Base-by-base conservation (phyloP, 2,888 invertebrate genomes). In the Acrobasis repandana region DNA sequence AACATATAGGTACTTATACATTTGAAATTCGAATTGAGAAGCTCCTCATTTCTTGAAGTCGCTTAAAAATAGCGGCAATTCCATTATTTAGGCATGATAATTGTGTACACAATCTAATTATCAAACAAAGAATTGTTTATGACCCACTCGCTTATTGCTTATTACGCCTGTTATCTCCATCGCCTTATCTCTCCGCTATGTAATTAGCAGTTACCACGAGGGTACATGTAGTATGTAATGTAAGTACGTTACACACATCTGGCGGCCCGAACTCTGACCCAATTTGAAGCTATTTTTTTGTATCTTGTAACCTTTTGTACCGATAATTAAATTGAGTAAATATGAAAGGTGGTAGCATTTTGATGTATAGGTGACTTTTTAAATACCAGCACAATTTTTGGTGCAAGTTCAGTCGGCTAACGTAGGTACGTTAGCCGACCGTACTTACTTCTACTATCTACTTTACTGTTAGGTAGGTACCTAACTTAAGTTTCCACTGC, bases 91-190 rank as follows among this genome's bases (percentile, higher is more conserved):
- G 43, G 43, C n/a, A 54, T 54, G 18, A 54, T 20, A 43, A 18
- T 54, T 38, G 54, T 6, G 14, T 11, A 16, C 38, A 43, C 38
- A 54, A 54, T 54, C 20, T 43, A 38, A 38, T 38, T 38, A 43
- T 20, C 36, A 54, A 38, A 54, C 54, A 54, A 54, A 54, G 54
- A 54, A 54, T 43, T 43, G 54, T 38, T 54, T n/a, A 38, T 38
- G 18, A 38, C 38, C 54, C 38, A 38, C 9, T 38, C 38, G 54
- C 20, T 54, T 38, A 36, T 18, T 54, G 38, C 54, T 54, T 54
- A 54, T 54, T 54, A 20, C 54, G 18, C 38, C 54, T 54, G 54
- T 38, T 54, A 54, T 54, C 36, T 54, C 38, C 38, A 54, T 54
- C 36, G 16, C 14, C 36, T 38, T 54, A 54, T 54, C 54, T 52